Evolutionary conservation across 2,113 vertebrate genomes (phyloP).

Genomic region (Ariopsis seemanni): DNA sequence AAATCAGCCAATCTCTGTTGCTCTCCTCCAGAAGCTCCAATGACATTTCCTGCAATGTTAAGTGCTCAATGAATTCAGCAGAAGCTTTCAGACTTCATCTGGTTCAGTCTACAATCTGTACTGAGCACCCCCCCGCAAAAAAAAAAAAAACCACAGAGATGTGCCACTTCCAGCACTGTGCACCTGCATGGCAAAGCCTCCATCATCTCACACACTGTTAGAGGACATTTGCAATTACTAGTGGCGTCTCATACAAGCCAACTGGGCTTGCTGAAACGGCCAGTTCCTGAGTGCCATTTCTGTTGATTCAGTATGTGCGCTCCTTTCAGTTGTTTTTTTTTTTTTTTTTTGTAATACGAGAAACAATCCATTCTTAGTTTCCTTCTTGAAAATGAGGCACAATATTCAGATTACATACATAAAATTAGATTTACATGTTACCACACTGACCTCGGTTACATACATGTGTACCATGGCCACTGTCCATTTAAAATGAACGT

Average conservation of each 20-base stretch:
- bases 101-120: conserved; percentile 4
- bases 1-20: background rate
- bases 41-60: conserved; percentile 39
- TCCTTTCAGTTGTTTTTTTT: background rate
- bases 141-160: background rate
- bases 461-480: no score
- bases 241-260: conserved; percentile 4
- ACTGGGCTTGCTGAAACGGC: background rate
- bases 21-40: background rate
- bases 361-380: no score
- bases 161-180: conserved; percentile 15
- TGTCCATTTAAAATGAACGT: background rate
- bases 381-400: no score
- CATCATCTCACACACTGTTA: conserved; percentile 26
- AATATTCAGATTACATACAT: no score
- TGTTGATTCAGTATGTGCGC: background rate
- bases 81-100: conserved; percentile 10
- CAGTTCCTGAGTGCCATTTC: background rate
- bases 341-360: no score
- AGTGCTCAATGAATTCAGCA: conserved; percentile 37
- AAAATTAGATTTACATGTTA: no score
- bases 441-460: no score
- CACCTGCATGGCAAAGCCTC: conserved; percentile 37
- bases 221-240: conserved; percentile 38
- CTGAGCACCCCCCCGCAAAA: background rate